Conservation (phyloP, 2,888 invertebrate genomes). For the Rotaria macrura region DNA sequence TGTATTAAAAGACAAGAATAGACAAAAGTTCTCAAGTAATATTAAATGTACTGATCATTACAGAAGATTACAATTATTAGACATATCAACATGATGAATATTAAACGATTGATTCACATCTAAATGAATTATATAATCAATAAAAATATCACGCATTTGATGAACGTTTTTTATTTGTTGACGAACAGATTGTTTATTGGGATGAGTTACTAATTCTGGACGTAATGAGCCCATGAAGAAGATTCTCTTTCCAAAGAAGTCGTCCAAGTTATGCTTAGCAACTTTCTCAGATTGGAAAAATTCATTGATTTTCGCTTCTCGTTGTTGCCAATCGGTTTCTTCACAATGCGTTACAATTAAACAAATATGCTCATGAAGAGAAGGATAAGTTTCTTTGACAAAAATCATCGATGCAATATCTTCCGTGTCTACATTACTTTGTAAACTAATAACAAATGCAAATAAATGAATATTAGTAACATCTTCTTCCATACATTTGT, state of each 20-base stretch:
- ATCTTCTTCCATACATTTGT: not conserved
- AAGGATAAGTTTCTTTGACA: not conserved
- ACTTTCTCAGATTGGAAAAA: not conserved
- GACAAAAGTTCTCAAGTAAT: too few species aligned
- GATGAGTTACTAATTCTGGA: not conserved
- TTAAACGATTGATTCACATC: not conserved
- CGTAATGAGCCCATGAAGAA: not conserved
- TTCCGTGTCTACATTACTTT: not conserved
- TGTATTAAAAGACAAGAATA: too few species aligned
- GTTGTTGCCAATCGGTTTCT: not conserved
- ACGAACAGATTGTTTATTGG: not conserved
- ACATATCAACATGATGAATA: not conserved
- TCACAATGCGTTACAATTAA: not conserved
- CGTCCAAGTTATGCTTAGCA: not conserved
- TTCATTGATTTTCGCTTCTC: not conserved
- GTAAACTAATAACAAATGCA: not conserved
- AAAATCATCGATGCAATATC: not conserved
- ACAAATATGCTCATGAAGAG: not conserved
- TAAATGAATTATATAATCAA: not conserved
- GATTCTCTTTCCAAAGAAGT: not conserved
- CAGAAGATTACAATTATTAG: not conserved
- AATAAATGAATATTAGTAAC: conserved; percentile 36
- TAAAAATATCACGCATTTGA: not conserved
- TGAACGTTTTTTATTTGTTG: not conserved
- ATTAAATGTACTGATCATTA: not conserved